phyloP scores from a whole-genome alignment of 1,140 invertebrate species.

The Varroa destructor region DNA sequence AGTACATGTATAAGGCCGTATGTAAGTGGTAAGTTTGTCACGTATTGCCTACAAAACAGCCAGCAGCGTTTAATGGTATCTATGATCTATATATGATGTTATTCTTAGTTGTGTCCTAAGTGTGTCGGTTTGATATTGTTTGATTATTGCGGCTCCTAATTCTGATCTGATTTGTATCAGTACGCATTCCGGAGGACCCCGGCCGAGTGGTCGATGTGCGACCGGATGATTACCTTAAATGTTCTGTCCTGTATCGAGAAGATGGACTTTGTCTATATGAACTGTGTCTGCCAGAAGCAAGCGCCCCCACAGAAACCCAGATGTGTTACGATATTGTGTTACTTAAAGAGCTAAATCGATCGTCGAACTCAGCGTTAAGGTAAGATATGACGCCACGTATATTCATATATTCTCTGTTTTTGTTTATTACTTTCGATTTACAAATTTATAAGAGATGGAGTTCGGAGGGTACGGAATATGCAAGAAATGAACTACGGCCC shows the following conservation, averaged over 20 bases:
- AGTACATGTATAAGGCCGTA: too few species aligned
- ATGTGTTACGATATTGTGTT: constrained; percentile 56
- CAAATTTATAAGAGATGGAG: neutral
- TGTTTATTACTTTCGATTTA: constrained; percentile 26
- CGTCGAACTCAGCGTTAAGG: constrained; percentile 54
- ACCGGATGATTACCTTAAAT: constrained; percentile 51
- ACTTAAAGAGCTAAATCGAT: constrained; percentile 52
- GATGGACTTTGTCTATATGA: constrained; percentile 56
- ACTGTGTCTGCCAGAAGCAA: constrained; percentile 39
- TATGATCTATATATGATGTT: too few species aligned
- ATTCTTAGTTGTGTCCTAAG: too few species aligned
- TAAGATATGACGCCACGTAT: constrained; percentile 38
- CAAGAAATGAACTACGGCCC: too few species aligned
- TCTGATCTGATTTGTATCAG: neutral
- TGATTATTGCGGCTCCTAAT: too few species aligned
- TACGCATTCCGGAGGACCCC: constrained; percentile 21
- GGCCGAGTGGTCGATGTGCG: constrained; percentile 51
- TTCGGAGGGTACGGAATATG: too few species aligned
- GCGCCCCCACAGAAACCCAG: constrained; percentile 36
- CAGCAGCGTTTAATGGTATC: too few species aligned
- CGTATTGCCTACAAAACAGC: too few species aligned
- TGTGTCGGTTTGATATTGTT: too few species aligned
- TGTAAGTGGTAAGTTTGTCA: too few species aligned
- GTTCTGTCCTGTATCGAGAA: constrained; percentile 51
- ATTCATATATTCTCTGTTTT: constrained; percentile 28